Conservation (phyloP, 2,113 vertebrate species). For the Cephalopterus ornatus region DNA sequence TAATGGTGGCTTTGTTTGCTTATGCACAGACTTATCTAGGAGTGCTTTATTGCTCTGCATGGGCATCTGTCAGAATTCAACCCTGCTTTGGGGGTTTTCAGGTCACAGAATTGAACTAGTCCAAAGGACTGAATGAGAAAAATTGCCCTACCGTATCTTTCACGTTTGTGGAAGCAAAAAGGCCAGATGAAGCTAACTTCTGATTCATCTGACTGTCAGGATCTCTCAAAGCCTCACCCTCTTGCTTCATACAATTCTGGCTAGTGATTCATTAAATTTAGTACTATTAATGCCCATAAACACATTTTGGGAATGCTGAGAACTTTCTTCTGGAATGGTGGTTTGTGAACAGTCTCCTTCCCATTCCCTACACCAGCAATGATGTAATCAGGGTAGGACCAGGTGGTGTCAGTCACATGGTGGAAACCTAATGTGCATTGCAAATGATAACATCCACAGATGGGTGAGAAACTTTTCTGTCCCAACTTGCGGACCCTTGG, state of each 20-base stretch:
- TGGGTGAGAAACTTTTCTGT: background rate
- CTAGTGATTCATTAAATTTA: slow-evolving; percentile 23
- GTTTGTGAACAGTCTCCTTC: background rate
- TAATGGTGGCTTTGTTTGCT: background rate
- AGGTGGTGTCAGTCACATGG: background rate
- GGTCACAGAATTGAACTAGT: background rate
- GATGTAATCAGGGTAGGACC: slow-evolving; percentile 16
- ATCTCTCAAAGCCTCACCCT: slow-evolving; percentile 8
- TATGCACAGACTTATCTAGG: background rate
- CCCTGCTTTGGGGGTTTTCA: background rate
- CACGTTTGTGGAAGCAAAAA: slow-evolving; percentile 6
- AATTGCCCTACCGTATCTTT: background rate
- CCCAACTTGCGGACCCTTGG: background rate
- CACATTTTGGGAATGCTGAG: slow-evolving; percentile 22
- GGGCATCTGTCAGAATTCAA: background rate
- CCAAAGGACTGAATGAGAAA: background rate
- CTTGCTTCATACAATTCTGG: slow-evolving; percentile 26
- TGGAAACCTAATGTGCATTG: slow-evolving; percentile 23
- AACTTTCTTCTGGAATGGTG: slow-evolving; percentile 4
- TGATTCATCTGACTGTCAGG: slow-evolving; percentile 26
- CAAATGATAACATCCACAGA: background rate
- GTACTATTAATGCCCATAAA: slow-evolving; percentile 22
- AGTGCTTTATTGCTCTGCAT: background rate
- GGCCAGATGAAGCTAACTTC: background rate
- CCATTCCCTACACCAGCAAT: background rate